phyloP scores from a whole-genome alignment of 2,113 vertebrate genomes.

The Genyomyrus donnyi region DNA sequence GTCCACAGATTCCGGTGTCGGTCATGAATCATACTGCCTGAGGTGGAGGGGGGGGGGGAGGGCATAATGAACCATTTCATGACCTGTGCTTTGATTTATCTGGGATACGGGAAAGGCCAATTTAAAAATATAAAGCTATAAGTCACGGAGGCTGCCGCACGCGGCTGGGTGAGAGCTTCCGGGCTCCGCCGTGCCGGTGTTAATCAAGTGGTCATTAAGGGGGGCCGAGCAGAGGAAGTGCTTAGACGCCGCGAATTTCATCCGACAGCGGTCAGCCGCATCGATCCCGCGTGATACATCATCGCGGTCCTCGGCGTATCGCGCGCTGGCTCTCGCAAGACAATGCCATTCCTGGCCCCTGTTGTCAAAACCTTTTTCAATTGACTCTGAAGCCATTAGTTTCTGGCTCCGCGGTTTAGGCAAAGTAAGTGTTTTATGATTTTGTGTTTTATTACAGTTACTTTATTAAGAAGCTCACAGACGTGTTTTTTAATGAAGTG shows the following conservation, averaged over 20 bases:
- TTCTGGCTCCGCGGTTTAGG: neutral
- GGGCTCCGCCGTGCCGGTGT: slow-evolving; percentile 29
- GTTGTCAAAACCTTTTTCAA: slow-evolving; percentile 2
- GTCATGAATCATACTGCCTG: slow-evolving; percentile 55
- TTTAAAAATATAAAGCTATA: slow-evolving; percentile 60
- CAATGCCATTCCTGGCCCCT: neutral
- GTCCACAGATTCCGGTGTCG: slow-evolving; percentile 47
- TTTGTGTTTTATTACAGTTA: neutral
- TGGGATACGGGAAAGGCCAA: slow-evolving; percentile 55
- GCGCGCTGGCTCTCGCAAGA: slow-evolving; percentile 10
- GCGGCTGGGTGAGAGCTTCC: neutral
- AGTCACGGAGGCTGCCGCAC: slow-evolving; percentile 43
- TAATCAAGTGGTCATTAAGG: slow-evolving; percentile 36
- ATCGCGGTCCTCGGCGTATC: neutral
- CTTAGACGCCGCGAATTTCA: slow-evolving; percentile 17
- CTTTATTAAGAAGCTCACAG: neutral
- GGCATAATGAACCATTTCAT: slow-evolving; percentile 74
- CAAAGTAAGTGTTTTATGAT: neutral
- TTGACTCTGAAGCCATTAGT: slow-evolving; percentile 4
- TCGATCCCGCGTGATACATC: slow-evolving; percentile 28
- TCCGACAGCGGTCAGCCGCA: slow-evolving; percentile 19
- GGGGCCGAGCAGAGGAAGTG: slow-evolving; percentile 28
- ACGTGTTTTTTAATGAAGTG: neutral
- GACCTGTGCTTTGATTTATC: slow-evolving; percentile 74
- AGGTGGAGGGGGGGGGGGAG: neutral